Evolutionary conservation across 2,113 vertebrate species (phyloP), one percentile per base, ranked within the genome.

Genomic region (Galbula dea): DNA sequence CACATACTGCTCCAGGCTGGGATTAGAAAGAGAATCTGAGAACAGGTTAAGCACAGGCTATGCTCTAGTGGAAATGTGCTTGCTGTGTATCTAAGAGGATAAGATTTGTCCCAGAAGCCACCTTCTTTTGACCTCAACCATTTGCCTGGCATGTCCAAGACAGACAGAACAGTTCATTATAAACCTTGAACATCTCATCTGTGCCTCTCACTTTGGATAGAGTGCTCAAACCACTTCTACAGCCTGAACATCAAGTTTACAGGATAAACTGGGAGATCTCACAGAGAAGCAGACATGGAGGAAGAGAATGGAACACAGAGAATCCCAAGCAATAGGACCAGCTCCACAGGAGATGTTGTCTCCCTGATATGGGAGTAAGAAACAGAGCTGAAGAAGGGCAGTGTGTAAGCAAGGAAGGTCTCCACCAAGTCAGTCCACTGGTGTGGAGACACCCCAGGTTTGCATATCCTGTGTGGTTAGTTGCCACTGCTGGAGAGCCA

Each of bases 1-100:
- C 82, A 88, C 46, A 80, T 8, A 32, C 75, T 94, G 87, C 82
- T 94, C 49, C 72, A 68, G 62, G 89, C 75, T 94, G 86, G 89
- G 86, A 92, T 88, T 93, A 79, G 71, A 58, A 62, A 12, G 12
- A 12, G 68, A 69, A 54, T 79, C 58, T 89, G 67, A 72, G 85
- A 82, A 73, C 24, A 74, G 85, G 63, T 73, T 87, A 72, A 63
- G 51, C 51, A 66, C 37, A 83, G 59, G 54, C 45, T 85, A 10
- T 46, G 34, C 46, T 88, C 71, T 24, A 46, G 20, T 61, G 37
- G 58, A 41, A 87, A 54, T 3, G 1, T 39, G 41, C 23, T 93
- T 58, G 10, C 20, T 81, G 36, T 34, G 30, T 57, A 37, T 32
- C 26, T 48, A 57, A 39, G 5, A 89, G 62, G 34, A 32, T 7